Conservation (phyloP, 2,113 vertebrate species). For the Cryptomyrus ogoouensis region DNA sequence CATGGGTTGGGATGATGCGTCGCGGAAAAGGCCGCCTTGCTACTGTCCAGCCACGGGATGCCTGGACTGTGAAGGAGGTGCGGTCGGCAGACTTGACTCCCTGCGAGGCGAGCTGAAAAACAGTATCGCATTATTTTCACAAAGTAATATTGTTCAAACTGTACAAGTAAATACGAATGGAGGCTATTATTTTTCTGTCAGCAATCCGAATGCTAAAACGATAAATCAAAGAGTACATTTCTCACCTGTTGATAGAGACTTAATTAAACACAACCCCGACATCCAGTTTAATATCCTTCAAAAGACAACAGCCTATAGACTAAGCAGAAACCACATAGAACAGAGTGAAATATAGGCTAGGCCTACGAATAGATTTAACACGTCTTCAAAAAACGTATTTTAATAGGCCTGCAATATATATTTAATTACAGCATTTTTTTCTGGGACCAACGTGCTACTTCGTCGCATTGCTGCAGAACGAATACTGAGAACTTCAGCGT, state of each 20-base stretch:
- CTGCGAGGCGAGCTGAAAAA: slow-evolving; percentile 80
- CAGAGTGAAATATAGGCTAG: background rate
- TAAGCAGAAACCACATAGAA: background rate
- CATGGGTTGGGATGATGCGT: slow-evolving; percentile 90
- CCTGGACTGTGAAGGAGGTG: slow-evolving; percentile 96
- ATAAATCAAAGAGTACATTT: background rate
- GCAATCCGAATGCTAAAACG: background rate
- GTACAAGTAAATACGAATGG: background rate
- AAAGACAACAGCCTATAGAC: background rate
- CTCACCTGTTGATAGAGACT: slow-evolving; percentile 48
- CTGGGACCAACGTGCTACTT: background rate
- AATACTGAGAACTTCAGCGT: slow-evolving; percentile 51
- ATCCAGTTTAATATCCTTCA: slow-evolving; percentile 39
- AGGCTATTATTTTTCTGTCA: background rate
- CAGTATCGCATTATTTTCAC: background rate
- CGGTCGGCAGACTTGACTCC: slow-evolving; percentile 92
- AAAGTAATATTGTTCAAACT: slow-evolving; percentile 14
- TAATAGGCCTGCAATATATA: background rate
- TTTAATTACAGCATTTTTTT: background rate
- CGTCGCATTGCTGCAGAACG: slow-evolving; percentile 41
- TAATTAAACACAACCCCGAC: slow-evolving; percentile 41
- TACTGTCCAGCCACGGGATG: slow-evolving; percentile 90
- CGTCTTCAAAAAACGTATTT: background rate
- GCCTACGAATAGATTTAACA: background rate
- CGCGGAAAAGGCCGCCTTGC: slow-evolving; percentile 88